Evolutionary conservation across 2,797 vertebrate species (phyloP).

Genomic region (Fratercula arctica): DNA sequence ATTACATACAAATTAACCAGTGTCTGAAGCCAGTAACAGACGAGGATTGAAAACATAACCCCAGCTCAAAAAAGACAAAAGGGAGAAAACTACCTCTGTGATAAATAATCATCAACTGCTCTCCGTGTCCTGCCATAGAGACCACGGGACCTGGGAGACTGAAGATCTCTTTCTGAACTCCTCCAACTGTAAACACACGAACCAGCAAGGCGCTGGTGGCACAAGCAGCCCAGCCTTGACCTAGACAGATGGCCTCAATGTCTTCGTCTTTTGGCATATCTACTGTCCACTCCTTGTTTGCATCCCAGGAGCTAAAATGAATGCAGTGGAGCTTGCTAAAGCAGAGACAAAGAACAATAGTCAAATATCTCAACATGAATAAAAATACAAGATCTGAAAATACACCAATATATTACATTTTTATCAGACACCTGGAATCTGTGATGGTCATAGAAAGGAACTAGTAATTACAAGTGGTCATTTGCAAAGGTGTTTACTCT

Average conservation of each 20-base stretch:
- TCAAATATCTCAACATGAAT: background rate
- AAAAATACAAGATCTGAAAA: background rate
- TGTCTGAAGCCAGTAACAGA: background rate
- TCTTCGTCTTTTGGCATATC: constrained; percentile 91
- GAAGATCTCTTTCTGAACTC: constrained; percentile 90
- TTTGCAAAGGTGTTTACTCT: background rate
- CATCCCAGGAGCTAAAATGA: constrained; percentile 95
- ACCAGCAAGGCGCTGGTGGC: constrained; percentile 85
- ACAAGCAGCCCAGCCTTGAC: constrained; percentile 91
- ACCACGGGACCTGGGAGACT: constrained; percentile 90
- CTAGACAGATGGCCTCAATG: constrained; percentile 85
- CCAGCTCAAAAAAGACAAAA: background rate
- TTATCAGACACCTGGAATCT: background rate
- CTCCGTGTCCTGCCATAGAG: constrained; percentile 89
- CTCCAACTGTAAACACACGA: constrained; percentile 88
- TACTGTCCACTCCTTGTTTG: constrained; percentile 95
- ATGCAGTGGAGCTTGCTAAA: constrained; percentile 94
- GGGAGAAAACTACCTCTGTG: constrained; percentile 83
- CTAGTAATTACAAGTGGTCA: background rate
- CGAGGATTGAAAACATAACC: background rate
- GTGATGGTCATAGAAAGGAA: background rate
- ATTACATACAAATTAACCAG: background rate
- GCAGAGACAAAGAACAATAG: background rate
- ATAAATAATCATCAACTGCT: constrained; percentile 88
- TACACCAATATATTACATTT: rapidly evolving